Percentiles rank a stretch among this genome's conserved stretches.
Evolutionary conservation across 2,113 vertebrate species (phyloP).

Genomic region (Megaceryle torquata): DNA sequence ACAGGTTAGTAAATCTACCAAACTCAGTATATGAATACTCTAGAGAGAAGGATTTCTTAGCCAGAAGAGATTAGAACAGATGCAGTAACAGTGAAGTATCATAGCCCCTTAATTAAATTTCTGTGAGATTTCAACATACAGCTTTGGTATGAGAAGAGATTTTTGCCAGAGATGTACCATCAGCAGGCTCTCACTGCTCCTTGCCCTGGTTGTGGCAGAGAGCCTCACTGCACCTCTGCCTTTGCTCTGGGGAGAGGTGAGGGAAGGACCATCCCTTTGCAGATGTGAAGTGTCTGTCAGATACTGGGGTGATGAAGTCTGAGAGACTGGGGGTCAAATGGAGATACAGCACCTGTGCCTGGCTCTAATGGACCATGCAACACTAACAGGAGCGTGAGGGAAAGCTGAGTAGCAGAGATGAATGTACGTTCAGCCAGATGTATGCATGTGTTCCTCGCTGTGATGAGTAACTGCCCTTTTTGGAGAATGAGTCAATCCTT

Average conservation of each 20-base stretch:
- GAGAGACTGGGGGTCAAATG: neutral
- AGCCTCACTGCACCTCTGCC: neutral
- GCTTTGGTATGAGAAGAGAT: neutral
- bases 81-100: neutral
- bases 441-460: neutral
- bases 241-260: neutral
- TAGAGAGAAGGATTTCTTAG: neutral
- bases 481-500: neutral
- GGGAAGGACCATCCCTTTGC: neutral
- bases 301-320: neutral
- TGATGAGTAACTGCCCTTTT: neutral
- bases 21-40: neutral
- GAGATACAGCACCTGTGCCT: neutral
- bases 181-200: neutral
- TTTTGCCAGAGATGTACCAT: neutral
- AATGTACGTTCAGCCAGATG: neutral
- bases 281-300: neutral
- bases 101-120: neutral
- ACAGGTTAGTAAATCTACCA: neutral
- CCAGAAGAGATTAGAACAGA: neutral
- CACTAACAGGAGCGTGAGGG: neutral
- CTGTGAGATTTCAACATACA: neutral
- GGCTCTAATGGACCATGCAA: neutral
- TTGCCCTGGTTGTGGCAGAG: neutral
- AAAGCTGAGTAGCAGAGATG: neutral